Evolutionary conservation across 1,140 invertebrate species (phyloP).

Genomic region (Drosophila bocqueti): DNA sequence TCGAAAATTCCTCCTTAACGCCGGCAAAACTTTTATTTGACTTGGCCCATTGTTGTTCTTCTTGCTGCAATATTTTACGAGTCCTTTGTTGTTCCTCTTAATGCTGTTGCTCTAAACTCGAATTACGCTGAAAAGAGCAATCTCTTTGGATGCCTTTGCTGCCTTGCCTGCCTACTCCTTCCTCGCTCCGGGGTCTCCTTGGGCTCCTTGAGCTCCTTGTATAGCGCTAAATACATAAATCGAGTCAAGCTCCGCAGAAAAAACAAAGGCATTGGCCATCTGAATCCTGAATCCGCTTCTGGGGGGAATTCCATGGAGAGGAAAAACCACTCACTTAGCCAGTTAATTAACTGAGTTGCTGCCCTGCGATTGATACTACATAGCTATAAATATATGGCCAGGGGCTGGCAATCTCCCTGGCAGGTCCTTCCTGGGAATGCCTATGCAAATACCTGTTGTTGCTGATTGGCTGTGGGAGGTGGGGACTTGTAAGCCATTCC

Average conservation of each 20-base stretch:
- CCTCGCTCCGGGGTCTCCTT: not conserved
- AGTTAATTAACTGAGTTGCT: conserved; percentile 42
- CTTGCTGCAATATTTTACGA: conserved; percentile 56
- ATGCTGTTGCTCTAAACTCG: conserved; percentile 41
- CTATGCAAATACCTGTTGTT: conserved; percentile 38
- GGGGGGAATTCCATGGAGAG: conserved; percentile 15
- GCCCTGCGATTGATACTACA: conserved; percentile 29
- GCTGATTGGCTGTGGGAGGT: not conserved
- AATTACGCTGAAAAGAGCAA: conserved; percentile 63
- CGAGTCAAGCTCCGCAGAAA: conserved; percentile 30
- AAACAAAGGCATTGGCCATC: conserved; percentile 24
- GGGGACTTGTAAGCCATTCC: not conserved
- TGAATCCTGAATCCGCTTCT: not conserved
- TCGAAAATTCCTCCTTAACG: conserved; percentile 41
- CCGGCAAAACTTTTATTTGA: conserved; percentile 61
- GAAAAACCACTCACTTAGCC: conserved; percentile 45
- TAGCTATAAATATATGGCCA: not conserved
- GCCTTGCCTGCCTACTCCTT: not conserved
- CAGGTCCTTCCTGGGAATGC: conserved; percentile 7
- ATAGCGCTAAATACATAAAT: conserved; percentile 61
- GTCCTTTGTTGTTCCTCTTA: conserved; percentile 9
- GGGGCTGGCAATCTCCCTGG: not conserved
- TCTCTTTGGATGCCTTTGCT: not conserved
- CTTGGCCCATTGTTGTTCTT: conserved; percentile 48
- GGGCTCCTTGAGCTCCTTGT: not conserved